Evolutionary conservation across 2,888 invertebrate genomes (phyloP), one percentile per base, ranked within the genome.

Genomic region (Mythimna ferrago): DNA sequence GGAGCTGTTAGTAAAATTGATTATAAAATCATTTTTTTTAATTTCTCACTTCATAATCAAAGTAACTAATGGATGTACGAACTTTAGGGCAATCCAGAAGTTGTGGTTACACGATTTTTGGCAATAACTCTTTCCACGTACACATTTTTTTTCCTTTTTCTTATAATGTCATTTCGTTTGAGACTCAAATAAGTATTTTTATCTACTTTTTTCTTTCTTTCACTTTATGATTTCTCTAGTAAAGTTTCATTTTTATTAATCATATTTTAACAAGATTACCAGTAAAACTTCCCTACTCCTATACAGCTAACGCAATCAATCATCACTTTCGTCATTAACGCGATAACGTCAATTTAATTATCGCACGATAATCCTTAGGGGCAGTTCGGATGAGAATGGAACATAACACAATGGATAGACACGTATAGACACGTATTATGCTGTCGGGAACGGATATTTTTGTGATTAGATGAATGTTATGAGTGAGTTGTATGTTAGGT

Each of bases 251-350:
- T 75, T 77, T 62, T 35, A 51, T 62, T 35, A 51, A 75, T 75
- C 41, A 60, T 38, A 79, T 32, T 79, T 79, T 54, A 73, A 60
- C 63, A 74, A 73, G 60, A 74, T 74, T 26, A 19, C 53, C 53
- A n/a, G 21, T 41, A 48, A 64, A 77, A 81, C 61, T 77, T 77
- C 61, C n/a, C 6, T 9, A n/a, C 38, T 48, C 3, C n/a, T 19
- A 57, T 41, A 38, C 67, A 73, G 68, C 70, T 58, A 71, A 68
- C 57, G 69, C 48, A 44, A 87, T 88, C 86, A 81, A 88, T 88
- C 88, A 88, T 82, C 80, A 83, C 71, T 77, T 78, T 77, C 69
- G 56, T 76, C 82, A 85, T 87, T 85, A 84, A 80, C 65, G 78
- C 57, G 79, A 78, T 83, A 85, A 81, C 71, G 80, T 72, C 82